Percentiles rank a stretch among this genome's conserved stretches.
Evolutionary conservation across 2,888 invertebrate genomes (phyloP).

Genomic region (Omphaloscelis lunosa): DNA sequence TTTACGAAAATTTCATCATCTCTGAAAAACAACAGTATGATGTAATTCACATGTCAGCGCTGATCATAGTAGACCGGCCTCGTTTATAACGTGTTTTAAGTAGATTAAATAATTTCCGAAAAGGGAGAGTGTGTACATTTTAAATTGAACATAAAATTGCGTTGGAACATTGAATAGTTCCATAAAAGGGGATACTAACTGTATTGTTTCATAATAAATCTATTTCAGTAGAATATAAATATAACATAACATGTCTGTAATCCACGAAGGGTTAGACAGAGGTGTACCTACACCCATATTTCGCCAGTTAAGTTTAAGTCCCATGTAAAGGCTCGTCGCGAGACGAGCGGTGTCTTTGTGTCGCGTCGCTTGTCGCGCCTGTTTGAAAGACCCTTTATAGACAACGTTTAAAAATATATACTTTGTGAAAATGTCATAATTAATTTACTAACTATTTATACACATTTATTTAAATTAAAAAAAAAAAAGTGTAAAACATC

Average conservation of each 20-base stretch:
- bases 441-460: background rate
- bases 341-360: no score
- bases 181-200: background rate
- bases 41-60: conserved; percentile 21
- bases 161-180: conserved; percentile 13
- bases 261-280: background rate
- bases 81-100: conserved; percentile 35
- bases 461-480: background rate
- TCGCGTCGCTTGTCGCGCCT: no score
- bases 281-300: background rate
- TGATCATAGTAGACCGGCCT: conserved; percentile 1
- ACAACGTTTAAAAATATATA: background rate
- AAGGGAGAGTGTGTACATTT: background rate
- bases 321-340: no score
- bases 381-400: no score
- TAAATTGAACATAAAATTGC: background rate
- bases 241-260: background rate
- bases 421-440: background rate
- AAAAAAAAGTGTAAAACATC: background rate
- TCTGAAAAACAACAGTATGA: conserved; percentile 47
- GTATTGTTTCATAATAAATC: background rate
- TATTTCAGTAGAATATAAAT: background rate
- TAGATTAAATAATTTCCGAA: conserved; percentile 30
- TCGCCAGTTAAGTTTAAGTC: background rate
- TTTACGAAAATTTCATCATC: conserved; percentile 40